Conservation (phyloP, 2,797 vertebrate genomes). For the Acanthopagrus latus region DNA sequence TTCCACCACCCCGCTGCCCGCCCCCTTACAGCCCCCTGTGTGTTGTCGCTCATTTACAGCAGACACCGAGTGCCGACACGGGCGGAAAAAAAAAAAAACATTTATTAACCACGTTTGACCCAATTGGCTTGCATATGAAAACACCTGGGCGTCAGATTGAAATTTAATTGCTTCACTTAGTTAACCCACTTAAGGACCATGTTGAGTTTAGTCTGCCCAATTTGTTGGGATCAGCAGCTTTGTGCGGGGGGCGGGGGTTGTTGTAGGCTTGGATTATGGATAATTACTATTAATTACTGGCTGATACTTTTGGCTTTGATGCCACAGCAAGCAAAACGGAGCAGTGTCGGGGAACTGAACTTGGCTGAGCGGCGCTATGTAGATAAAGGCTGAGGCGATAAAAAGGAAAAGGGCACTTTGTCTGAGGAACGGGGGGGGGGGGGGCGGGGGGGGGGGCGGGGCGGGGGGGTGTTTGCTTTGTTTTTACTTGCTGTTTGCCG, state of each 20-base stretch:
- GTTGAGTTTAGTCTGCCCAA: conserved; percentile 76
- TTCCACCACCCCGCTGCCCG: conserved; percentile 1
- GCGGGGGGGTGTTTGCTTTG: conserved; percentile 35
- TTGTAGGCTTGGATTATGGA: conserved; percentile 72
- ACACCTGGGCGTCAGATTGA: conserved; percentile 83
- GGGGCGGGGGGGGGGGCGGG: neutral
- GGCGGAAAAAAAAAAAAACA: conserved; percentile 33
- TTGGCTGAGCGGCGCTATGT: conserved; percentile 29
- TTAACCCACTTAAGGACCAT: conserved; percentile 80
- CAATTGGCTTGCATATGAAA: conserved; percentile 70
- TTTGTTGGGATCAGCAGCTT: conserved; percentile 80
- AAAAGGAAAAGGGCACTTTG: conserved; percentile 19
- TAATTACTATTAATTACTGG: conserved; percentile 84
- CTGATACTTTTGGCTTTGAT: conserved; percentile 73
- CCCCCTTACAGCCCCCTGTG: conserved; percentile 8
- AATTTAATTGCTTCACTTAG: conserved; percentile 84
- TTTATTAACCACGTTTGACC: conserved; percentile 77
- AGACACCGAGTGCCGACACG: conserved; percentile 37
- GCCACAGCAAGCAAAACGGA: conserved; percentile 48
- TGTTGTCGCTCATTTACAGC: conserved; percentile 51
- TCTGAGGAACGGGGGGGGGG: neutral
- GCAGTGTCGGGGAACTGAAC: conserved; percentile 33
- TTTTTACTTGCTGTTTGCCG: conserved; percentile 51
- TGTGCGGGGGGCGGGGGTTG: conserved; percentile 35
- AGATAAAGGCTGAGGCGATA: conserved; percentile 25